phyloP scores from a whole-genome alignment of 2,888 invertebrate species.

The Caenorhabditis parvicauda region DNA sequence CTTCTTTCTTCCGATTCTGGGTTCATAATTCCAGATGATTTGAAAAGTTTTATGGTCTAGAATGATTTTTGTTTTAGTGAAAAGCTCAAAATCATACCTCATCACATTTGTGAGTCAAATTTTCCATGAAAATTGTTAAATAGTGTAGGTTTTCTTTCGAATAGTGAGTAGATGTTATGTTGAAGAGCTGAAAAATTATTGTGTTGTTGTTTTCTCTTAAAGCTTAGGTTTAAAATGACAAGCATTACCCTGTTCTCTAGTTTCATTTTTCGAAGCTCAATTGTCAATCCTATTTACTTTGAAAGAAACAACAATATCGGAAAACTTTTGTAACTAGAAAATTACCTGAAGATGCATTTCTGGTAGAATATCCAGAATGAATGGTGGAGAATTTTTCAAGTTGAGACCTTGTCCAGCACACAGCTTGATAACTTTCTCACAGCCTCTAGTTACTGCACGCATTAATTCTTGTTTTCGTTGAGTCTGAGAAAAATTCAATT shows the following conservation, averaged over 20 bases:
- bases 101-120: constrained; percentile 96
- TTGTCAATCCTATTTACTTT: too few species aligned
- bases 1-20: constrained; percentile 89
- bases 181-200: too few species aligned
- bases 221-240: too few species aligned
- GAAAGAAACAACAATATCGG: not conserved
- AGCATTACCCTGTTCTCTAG: too few species aligned
- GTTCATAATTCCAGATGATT: constrained; percentile 78
- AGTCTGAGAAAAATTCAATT: too few species aligned
- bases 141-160: constrained; percentile 67
- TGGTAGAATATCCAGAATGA: constrained; percentile 95
- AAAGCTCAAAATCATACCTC: constrained; percentile 69
- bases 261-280: too few species aligned
- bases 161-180: too few species aligned
- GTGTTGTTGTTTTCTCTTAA: too few species aligned
- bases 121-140: constrained; percentile 94
- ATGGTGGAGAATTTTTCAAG: constrained; percentile 97
- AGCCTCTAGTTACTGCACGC: too few species aligned
- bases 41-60: constrained; percentile 83
- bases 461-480: too few species aligned
- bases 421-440: too few species aligned
- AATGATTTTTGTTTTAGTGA: constrained; percentile 5
- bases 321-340: not conserved
- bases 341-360: constrained; percentile 87
- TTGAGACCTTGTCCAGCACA: constrained; percentile 89